A percentile compares a stretch with the other conserved stretches of the same genome.
Evolutionary conservation across 2,888 invertebrate species (phyloP).

Genomic region (Pachycephus smyrnensis): DNA sequence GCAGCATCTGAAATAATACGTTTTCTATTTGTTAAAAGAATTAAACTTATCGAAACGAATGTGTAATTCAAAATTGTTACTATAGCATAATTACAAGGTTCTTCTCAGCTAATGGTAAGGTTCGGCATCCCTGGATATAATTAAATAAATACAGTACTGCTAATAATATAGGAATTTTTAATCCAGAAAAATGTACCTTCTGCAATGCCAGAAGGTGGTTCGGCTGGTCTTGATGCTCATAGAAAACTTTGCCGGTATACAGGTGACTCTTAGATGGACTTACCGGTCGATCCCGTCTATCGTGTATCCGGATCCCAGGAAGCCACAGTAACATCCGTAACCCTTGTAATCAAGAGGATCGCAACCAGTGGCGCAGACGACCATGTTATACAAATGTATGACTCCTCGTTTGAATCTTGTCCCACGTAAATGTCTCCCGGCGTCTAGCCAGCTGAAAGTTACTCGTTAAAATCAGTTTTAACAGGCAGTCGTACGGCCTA

Average conservation of each 20-base stretch:
- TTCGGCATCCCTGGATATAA: neutral
- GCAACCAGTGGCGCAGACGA: constrained; percentile 86
- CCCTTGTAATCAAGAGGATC: constrained; percentile 87
- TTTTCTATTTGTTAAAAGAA: neutral
- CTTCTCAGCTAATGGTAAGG: neutral
- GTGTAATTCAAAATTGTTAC: neutral
- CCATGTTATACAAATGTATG: constrained; percentile 86
- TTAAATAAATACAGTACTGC: neutral
- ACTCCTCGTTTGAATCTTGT: constrained; percentile 78
- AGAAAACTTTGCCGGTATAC: neutral
- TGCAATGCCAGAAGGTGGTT: neutral
- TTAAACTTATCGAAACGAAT: neutral
- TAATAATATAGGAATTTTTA: neutral
- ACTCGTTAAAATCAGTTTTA: neutral
- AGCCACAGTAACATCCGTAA: constrained; percentile 92
- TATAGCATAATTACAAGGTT: neutral
- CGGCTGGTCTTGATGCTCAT: neutral
- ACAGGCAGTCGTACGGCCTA: neutral
- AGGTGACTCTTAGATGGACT: constrained; percentile 24
- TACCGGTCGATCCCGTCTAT: constrained; percentile 87
- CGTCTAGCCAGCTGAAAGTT: neutral
- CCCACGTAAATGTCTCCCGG: neutral
- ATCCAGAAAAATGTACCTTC: neutral
- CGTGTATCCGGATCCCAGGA: constrained; percentile 82
- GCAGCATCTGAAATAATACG: constrained; percentile 72